Evolutionary conservation across 2,888 invertebrate species (phyloP), one percentile per base, ranked within the genome.

Genomic region (Mimumesa dahlbomi): DNA sequence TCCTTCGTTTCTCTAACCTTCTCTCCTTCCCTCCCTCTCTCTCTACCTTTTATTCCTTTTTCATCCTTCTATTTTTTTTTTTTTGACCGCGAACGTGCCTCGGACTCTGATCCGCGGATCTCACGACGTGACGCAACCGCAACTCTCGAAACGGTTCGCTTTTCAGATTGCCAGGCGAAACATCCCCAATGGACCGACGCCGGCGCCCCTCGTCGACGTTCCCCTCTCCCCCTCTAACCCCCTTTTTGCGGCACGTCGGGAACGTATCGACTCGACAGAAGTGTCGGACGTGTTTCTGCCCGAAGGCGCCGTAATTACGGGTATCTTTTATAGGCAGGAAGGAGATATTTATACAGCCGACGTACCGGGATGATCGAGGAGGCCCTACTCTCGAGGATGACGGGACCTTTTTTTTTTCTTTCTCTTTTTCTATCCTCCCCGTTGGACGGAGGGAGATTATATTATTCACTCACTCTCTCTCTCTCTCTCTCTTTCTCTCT

Each of bases 331-430:
- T 87, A 81, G 82, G 78, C 84, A 85, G 84, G 83, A 84, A 84
- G 79, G 79, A 82, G 86, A 87, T 88, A 86, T 88, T 88, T 88
- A 87, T 87, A 86, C 87, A 88, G 87, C 84, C 86, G 85, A 85
- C 85, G 82, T 72, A 70, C 73, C n/a, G 76, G 77, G 82, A 87
- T 88, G 87, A 88, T 88, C 85, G 85, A 88, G 84, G 84, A 85
- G 85, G 80, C 80, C 73, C 75, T 67, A 77, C 84, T 83, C 82
- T 76, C 73, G 65, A 77, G 75, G 71, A 85, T 87, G 87, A 86
- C 84, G 81, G 75, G 84, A 85, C 82, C 78, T 75, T 85, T 85
- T 83, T 58, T 81, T 63, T 53, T 18, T 42, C 45, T 53, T 13
- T 31, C 13, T 29, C 50, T 49, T 49, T 7, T 11, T 34, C 49